A percentile compares a stretch with the other conserved stretches of the same genome.
Evolutionary conservation across 2,888 invertebrate species (phyloP).

Genomic region (Hyppa rectilinea): DNA sequence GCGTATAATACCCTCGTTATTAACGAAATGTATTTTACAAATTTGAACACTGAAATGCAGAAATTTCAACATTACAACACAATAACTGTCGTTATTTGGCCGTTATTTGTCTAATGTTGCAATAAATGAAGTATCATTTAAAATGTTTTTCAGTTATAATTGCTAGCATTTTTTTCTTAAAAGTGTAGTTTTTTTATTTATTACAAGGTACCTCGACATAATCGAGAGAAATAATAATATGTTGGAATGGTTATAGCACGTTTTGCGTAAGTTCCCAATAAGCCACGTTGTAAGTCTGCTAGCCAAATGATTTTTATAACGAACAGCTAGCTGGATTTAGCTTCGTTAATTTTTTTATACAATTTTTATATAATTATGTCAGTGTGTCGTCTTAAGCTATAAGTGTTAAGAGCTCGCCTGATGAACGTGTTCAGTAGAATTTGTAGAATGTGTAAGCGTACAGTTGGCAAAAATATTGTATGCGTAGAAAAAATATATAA

Average conservation of each 20-base stretch:
- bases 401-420: conserved; percentile 62
- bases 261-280: conserved; percentile 11
- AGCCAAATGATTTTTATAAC: conserved; percentile 41
- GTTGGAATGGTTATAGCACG: neutral
- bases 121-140: too few species aligned
- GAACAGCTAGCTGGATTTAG: conserved; percentile 25
- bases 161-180: neutral
- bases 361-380: conserved; percentile 36
- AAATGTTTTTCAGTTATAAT: neutral
- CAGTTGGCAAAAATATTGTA: conserved; percentile 26
- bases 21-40: too few species aligned
- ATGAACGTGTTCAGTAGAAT: conserved; percentile 66
- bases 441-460: conserved; percentile 48
- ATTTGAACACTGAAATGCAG: too few species aligned
- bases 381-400: conserved; percentile 54
- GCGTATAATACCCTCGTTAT: too few species aligned
- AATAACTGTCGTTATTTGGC: too few species aligned
- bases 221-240: neutral
- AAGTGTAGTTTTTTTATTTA: neutral
- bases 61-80: too few species aligned
- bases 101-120: too few species aligned
- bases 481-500: conserved; percentile 16
- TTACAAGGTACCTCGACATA: too few species aligned
- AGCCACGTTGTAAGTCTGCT: conserved; percentile 29
- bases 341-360: conserved; percentile 51